Percentiles rank a stretch among this genome's conserved stretches.
Evolutionary conservation across 2,888 invertebrate species (phyloP).

Genomic region (Allygus modestus): DNA sequence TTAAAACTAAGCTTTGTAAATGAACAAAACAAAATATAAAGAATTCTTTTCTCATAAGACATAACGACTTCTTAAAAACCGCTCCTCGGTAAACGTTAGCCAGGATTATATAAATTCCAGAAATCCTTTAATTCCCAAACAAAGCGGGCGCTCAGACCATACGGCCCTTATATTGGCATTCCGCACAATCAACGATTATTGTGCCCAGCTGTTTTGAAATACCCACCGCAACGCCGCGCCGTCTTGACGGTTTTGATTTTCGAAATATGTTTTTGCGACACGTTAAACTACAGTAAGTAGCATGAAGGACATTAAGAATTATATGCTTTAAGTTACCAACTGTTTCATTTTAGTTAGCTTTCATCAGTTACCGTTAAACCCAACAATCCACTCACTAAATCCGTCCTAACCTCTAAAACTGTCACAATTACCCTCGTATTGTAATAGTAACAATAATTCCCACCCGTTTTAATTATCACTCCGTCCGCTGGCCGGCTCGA

Average conservation of each 20-base stretch:
- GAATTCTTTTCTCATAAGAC: background rate
- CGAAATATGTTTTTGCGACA: background rate
- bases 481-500: background rate
- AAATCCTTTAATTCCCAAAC: slow-evolving; percentile 60
- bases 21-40: background rate
- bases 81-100: slow-evolving; percentile 44
- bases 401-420: background rate
- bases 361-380: too few species aligned
- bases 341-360: too few species aligned
- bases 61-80: slow-evolving; percentile 2
- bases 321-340: too few species aligned
- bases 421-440: background rate
- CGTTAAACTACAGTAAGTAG: too few species aligned
- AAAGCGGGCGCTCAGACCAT: slow-evolving; percentile 40
- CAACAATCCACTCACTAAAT: background rate
- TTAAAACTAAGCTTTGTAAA: too few species aligned
- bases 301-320: too few species aligned
- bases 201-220: slow-evolving; percentile 41
- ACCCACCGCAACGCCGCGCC: slow-evolving; percentile 3
- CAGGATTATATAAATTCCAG: slow-evolving; percentile 54
- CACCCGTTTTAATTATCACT: background rate
- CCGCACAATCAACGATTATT: slow-evolving; percentile 47
- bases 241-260: background rate
- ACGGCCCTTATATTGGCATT: slow-evolving; percentile 51
- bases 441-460: background rate